Percentiles rank a stretch among this genome's conserved stretches.
Evolutionary conservation across 2,888 invertebrate species (phyloP).

Genomic region (Nemoura dubitans): DNA sequence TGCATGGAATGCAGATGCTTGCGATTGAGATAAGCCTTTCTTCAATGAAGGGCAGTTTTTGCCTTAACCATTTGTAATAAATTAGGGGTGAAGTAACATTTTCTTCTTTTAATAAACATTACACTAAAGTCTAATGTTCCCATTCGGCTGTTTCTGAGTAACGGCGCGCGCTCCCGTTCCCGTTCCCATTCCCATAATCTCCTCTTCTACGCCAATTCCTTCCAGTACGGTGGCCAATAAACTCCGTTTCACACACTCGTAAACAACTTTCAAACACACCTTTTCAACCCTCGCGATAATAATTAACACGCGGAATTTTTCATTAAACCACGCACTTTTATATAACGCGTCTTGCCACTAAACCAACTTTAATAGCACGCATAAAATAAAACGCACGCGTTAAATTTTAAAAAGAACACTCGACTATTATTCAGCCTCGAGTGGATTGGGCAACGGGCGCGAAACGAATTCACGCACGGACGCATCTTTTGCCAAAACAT

Average conservation of each 20-base stretch:
- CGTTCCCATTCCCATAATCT: background rate
- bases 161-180: background rate
- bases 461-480: background rate
- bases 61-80: no score
- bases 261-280: background rate
- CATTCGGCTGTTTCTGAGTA: no score
- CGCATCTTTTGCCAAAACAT: no score
- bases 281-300: background rate
- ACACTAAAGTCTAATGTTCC: no score
- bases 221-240: background rate
- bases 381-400: background rate
- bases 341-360: background rate
- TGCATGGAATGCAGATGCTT: no score
- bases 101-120: no score
- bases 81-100: no score
- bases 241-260: background rate
- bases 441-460: background rate
- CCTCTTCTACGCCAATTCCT: background rate
- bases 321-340: background rate
- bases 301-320: constrained; percentile 7
- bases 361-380: background rate
- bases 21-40: no score
- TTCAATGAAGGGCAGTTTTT: no score
- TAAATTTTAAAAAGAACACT: background rate
- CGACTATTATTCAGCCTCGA: background rate